phyloP scores from a whole-genome alignment of 2,888 invertebrate species.

The Synanthedon vespiformis region DNA sequence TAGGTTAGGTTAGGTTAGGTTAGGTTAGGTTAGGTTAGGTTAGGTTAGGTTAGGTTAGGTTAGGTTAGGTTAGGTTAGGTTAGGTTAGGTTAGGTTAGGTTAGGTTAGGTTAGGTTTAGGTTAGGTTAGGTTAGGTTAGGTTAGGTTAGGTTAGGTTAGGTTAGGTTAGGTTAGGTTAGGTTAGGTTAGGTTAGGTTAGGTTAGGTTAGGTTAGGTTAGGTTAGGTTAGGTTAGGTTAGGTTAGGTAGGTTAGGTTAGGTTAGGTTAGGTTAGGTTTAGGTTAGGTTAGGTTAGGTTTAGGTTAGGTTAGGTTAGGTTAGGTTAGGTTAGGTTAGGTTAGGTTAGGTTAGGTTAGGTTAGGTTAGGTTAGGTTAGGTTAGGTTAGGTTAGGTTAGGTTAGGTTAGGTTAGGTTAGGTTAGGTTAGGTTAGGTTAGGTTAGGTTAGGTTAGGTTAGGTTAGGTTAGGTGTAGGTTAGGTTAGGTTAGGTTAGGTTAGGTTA shows the following conservation, averaged over 20 bases:
- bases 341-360: slow-evolving; percentile 1
- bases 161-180: background rate
- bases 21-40: background rate
- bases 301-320: slow-evolving; percentile 6
- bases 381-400: slow-evolving; percentile 1
- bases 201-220: background rate
- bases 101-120: slow-evolving; percentile 1
- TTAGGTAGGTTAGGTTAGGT: too few relatives aligned
- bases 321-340: slow-evolving; percentile 6
- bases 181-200: background rate
- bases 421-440: slow-evolving; percentile 1
- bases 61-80: background rate
- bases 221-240: background rate
- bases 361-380: slow-evolving; percentile 1
- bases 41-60: background rate
- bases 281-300: slow-evolving; percentile 6
- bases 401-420: slow-evolving; percentile 1
- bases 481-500: slow-evolving; percentile 1
- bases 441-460: slow-evolving; percentile 1
- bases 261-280: too few relatives aligned
- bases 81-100: background rate
- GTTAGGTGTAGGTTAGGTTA: slow-evolving; percentile 1
- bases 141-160: background rate
- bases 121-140: background rate
- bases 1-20: background rate